Conservation (phyloP, 2,888 invertebrate species). For the Callyntrura guangdongensis region DNA sequence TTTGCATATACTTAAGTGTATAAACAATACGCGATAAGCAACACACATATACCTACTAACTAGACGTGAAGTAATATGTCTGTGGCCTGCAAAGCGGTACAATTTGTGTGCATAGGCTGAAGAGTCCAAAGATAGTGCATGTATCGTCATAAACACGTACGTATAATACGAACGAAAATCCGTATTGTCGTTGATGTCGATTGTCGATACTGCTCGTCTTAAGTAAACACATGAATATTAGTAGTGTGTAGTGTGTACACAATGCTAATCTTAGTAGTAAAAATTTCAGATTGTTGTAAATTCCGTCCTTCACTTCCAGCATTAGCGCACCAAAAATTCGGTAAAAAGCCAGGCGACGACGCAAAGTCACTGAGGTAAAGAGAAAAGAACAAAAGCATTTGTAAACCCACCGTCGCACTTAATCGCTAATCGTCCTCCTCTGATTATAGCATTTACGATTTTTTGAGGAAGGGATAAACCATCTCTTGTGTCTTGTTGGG, state of each 20-base stretch:
- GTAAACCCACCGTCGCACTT: neutral
- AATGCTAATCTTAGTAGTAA: too few relatives aligned
- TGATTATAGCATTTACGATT: conserved; percentile 56
- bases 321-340: neutral
- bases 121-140: too few relatives aligned
- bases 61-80: neutral
- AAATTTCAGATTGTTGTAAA: too few relatives aligned
- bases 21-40: conserved; percentile 45
- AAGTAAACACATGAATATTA: neutral
- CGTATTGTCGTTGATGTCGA: neutral
- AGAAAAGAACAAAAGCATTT: conserved; percentile 55
- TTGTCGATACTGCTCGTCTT: neutral
- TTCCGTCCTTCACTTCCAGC: too few relatives aligned
- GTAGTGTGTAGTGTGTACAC: neutral
- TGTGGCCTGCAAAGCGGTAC: neutral
- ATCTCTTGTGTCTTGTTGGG: conserved; percentile 17
- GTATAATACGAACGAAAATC: neutral
- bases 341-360: conserved; percentile 10
- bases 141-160: neutral
- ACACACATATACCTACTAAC: conserved; percentile 2
- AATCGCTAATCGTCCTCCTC: conserved; percentile 44
- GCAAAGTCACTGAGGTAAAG: neutral
- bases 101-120: neutral
- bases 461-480: conserved; percentile 55
- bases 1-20: conserved; percentile 70